A percentile compares a stretch with the other conserved stretches of the same genome.
phyloP scores from a whole-genome alignment of 2,797 vertebrate species.

The Alauda arvensis region DNA sequence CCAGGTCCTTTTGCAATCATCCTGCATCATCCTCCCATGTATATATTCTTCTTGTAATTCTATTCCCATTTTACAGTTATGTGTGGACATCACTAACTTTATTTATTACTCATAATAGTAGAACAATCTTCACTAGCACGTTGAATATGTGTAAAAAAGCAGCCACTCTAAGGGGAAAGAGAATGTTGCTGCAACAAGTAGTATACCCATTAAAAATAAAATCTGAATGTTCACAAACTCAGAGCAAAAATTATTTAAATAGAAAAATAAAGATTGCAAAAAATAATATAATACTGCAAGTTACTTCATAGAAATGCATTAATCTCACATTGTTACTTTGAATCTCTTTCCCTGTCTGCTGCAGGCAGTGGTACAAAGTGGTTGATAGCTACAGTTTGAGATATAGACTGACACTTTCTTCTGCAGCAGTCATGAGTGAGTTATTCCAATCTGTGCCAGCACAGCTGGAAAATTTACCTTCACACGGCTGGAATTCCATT shows the following conservation, averaged over 20 bases:
- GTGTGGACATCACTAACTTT: not conserved
- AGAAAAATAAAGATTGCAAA: not conserved
- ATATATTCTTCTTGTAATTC: not conserved
- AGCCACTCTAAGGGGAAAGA: not conserved
- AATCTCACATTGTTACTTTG: slow-evolving; percentile 35
- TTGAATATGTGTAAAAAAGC: not conserved
- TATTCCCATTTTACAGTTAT: not conserved
- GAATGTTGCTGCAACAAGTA: not conserved
- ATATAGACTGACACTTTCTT: slow-evolving; percentile 69
- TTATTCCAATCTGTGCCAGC: slow-evolving; percentile 73
- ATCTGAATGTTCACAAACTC: not conserved
- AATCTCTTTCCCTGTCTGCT: slow-evolving; percentile 15
- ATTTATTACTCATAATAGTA: not conserved
- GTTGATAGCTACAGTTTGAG: slow-evolving; percentile 65
- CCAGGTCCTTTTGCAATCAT: not conserved
- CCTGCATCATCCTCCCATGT: not conserved
- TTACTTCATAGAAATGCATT: slow-evolving; percentile 37
- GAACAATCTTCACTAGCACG: not conserved
- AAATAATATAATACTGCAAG: not conserved
- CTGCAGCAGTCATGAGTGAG: slow-evolving; percentile 69
- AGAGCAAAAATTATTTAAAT: not conserved
- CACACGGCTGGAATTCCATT: slow-evolving; percentile 67
- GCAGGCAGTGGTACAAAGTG: slow-evolving; percentile 16
- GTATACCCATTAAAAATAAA: not conserved
- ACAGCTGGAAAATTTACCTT: slow-evolving; percentile 75